Evolutionary conservation across 1,140 invertebrate species (phyloP).

Genomic region (Notospermus geniculatus): DNA sequence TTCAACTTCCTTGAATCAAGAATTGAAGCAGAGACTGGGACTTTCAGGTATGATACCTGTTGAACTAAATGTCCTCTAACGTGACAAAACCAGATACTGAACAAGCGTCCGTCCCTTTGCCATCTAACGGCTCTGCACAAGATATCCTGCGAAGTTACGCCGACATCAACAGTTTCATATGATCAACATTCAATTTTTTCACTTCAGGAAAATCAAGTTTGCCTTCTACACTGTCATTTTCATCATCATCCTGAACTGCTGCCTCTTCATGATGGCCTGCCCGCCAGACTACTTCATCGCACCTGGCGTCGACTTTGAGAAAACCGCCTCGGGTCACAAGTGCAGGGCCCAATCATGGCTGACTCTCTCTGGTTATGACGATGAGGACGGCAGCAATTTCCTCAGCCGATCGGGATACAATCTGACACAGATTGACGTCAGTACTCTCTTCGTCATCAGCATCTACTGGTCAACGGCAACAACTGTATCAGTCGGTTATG

Average conservation of each 20-base stretch:
- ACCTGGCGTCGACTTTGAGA: conserved; percentile 1
- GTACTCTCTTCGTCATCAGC: conserved; percentile 9
- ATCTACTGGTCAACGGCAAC: conserved; percentile 22
- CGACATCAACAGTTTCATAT: too few relatives aligned
- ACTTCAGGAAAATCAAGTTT: conserved; percentile 8
- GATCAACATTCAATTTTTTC: not conserved
- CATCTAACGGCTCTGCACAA: too few relatives aligned
- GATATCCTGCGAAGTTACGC: too few relatives aligned
- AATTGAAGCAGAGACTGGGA: conserved; percentile 9
- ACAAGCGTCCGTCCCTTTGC: too few relatives aligned
- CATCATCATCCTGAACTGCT: conserved; percentile 14
- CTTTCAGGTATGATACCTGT: not conserved
- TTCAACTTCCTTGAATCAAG: conserved; percentile 10
- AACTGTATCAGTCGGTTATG: conserved; percentile 16
- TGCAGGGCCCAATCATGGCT: too few relatives aligned
- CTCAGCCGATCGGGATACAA: too few relatives aligned
- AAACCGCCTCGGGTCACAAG: conserved; percentile 4
- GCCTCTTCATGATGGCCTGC: conserved; percentile 15
- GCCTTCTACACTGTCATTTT: conserved; percentile 15
- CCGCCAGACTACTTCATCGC: conserved; percentile 10
- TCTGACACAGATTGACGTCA: too few relatives aligned
- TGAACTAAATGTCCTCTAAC: too few relatives aligned
- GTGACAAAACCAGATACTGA: too few relatives aligned
- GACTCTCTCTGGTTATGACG: too few relatives aligned
- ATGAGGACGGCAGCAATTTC: too few relatives aligned